Percentiles rank a stretch among this genome's conserved stretches.
phyloP scores from a whole-genome alignment of 2,113 vertebrate genomes.

The Piaya cayana region DNA sequence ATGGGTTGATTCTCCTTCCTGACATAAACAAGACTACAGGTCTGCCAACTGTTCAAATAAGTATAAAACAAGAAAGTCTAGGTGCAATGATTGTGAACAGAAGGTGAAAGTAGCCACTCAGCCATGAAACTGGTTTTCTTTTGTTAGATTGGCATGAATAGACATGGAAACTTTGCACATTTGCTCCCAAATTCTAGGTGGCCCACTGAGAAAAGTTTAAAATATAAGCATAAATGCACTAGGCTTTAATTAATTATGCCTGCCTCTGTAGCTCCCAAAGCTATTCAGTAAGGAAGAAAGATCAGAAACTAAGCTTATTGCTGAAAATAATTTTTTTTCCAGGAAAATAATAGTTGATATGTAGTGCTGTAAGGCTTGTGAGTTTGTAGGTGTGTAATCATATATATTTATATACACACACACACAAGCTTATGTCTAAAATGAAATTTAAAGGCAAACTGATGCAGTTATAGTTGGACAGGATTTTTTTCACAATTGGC shows the following conservation, averaged over 20 bases:
- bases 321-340: neutral
- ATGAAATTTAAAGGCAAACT: neutral
- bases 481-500: neutral
- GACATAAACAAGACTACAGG: neutral
- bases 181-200: neutral
- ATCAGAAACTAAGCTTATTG: neutral
- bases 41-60: neutral
- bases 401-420: fast-evolving
- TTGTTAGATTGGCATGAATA: neutral
- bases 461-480: neutral
- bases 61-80: neutral
- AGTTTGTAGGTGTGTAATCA: neutral
- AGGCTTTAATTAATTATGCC: neutral
- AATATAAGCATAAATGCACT: neutral
- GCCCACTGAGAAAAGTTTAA: neutral
- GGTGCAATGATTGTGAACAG: neutral
- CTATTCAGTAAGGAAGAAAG: neutral
- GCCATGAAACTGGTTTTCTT: neutral
- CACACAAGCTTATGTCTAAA: neutral
- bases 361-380: neutral
- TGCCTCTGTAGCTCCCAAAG: neutral
- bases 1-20: neutral
- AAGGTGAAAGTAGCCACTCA: neutral
- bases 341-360: neutral
- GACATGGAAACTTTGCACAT: neutral